A percentile compares a stretch with the other conserved stretches of the same genome.
Conservation (phyloP, 2,113 vertebrate genomes). For the Antigone vipio region DNA sequence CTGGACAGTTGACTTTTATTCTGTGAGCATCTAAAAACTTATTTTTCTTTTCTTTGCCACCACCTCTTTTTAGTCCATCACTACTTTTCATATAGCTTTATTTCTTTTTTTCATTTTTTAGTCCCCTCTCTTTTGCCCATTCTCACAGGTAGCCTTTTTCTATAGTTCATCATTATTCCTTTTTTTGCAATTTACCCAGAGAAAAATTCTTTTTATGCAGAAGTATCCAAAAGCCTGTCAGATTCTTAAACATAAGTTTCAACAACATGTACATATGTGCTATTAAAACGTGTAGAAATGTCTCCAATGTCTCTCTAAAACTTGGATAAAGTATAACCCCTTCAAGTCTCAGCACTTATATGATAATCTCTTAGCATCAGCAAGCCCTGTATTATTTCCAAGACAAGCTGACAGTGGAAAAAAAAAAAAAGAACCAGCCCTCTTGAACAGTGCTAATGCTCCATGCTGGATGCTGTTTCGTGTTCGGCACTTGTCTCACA, state of each 20-base stretch:
- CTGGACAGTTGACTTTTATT: background rate
- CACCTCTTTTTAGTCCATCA: background rate
- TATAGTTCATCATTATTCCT: background rate
- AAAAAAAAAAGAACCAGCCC: too few species aligned
- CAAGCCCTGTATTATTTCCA: background rate
- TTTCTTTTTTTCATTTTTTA: background rate
- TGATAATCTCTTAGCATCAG: background rate
- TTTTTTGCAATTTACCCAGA: background rate
- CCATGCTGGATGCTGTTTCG: background rate
- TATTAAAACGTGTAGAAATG: background rate
- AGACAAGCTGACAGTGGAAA: background rate
- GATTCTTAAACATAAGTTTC: background rate
- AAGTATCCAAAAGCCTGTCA: background rate
- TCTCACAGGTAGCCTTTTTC: background rate
- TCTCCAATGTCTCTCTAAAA: background rate
- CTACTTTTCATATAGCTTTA: background rate
- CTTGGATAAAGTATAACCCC: background rate
- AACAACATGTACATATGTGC: accelerated
- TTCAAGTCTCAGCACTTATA: background rate
- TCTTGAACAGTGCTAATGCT: background rate
- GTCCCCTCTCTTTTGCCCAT: background rate
- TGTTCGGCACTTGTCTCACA: background rate
- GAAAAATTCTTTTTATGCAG: background rate
- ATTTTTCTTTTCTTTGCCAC: background rate
- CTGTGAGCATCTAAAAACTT: background rate